A percentile compares a stretch with the other conserved stretches of the same genome.
Conservation (phyloP, 2,888 invertebrate species). For the Alcis repandata region DNA sequence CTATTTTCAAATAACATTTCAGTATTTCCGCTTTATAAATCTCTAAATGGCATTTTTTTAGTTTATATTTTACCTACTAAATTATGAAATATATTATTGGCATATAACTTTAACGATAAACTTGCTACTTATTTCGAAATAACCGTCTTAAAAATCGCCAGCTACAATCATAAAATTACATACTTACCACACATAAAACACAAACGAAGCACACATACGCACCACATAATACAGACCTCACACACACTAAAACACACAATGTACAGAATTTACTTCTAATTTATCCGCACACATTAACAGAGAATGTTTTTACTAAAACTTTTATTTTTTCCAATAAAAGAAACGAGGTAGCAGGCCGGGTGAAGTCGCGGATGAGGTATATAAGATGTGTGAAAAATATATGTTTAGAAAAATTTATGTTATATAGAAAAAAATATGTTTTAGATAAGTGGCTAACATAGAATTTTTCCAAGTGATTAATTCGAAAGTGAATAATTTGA, state of each 20-base stretch:
- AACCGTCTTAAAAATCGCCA: neutral
- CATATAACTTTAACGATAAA: conserved; percentile 18
- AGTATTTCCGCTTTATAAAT: conserved; percentile 44
- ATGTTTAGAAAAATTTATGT: conserved; percentile 81
- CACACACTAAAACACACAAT: conserved; percentile 49
- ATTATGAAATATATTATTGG: conserved; percentile 25
- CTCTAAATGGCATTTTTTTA: conserved; percentile 38
- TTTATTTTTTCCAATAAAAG: conserved; percentile 87
- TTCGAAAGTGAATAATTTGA: conserved; percentile 59
- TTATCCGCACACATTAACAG: conserved; percentile 76
- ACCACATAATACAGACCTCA: conserved; percentile 35
- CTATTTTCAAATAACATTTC: conserved; percentile 49
- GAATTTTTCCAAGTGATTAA: conserved; percentile 77
- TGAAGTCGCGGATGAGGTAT: conserved; percentile 92
- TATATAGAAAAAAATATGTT: conserved; percentile 64
- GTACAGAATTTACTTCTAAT: conserved; percentile 59
- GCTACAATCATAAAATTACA: conserved; percentile 21
- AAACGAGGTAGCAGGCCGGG: conserved; percentile 92
- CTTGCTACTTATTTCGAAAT: conserved; percentile 11
- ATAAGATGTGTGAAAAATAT: conserved; percentile 78
- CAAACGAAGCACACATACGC: conserved; percentile 40
- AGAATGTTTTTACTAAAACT: conserved; percentile 82
- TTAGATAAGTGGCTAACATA: conserved; percentile 85
- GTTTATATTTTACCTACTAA: conserved; percentile 35
- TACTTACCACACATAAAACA: conserved; percentile 38